These are phyloP conservation scores for Ligdia adustata DNA, from an alignment of 2,888 invertebrate genomes.

Conservation along the genomic window DNA sequence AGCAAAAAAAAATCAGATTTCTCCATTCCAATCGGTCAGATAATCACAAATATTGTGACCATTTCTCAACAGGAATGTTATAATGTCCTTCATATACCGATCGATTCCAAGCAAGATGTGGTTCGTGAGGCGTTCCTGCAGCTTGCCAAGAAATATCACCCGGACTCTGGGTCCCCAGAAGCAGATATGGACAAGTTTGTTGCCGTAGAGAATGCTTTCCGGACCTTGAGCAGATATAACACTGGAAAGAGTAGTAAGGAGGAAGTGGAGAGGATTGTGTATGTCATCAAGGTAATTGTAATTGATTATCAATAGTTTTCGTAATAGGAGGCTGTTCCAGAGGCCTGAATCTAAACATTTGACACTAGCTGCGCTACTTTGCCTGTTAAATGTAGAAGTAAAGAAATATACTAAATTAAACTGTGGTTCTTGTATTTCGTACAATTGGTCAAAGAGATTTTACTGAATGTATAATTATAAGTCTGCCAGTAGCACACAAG, in stretches of 20 bases:
- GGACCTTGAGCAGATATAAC: slow-evolving; percentile 87
- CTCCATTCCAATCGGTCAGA: not conserved
- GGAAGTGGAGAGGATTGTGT: slow-evolving; percentile 83
- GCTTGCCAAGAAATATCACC: slow-evolving; percentile 92
- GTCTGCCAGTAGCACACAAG: no score
- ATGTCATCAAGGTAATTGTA: slow-evolving; percentile 87
- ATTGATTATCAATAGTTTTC: no score
- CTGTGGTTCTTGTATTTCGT: no score
- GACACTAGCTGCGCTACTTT: no score
- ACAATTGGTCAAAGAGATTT: no score
- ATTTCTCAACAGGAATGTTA: slow-evolving; percentile 86
- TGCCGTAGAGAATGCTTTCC: slow-evolving; percentile 90
- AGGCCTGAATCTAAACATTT: no score
- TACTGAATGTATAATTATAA: no score
- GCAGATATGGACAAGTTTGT: slow-evolving; percentile 90
- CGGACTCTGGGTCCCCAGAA: slow-evolving; percentile 89
- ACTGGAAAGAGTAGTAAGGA: slow-evolving; percentile 71
- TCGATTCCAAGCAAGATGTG: slow-evolving; percentile 88
- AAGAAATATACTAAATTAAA: no score
- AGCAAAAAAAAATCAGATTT: no score
- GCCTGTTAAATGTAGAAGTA: no score
- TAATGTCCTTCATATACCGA: slow-evolving; percentile 85
- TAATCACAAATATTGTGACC: not conserved
- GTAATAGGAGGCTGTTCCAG: no score
- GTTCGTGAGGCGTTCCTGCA: slow-evolving; percentile 89